Evolutionary conservation across 1,140 invertebrate species (phyloP), one percentile per base, ranked within the genome.

Genomic region (Penaeus chinensis): DNA sequence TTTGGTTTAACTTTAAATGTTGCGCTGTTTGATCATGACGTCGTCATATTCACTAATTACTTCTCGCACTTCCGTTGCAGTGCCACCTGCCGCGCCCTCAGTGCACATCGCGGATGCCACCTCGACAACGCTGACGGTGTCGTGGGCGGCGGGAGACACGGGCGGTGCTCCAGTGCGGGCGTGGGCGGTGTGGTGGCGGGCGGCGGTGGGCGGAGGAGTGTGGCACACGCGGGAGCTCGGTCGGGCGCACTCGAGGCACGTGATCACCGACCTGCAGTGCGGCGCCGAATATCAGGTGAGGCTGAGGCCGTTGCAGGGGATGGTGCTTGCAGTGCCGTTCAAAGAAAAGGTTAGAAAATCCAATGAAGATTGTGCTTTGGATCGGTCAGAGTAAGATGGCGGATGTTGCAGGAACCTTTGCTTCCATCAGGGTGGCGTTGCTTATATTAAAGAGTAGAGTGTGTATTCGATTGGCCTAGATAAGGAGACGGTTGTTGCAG

Each of bases 281-380:
- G 89, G 89, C n/a, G 84, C 89, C 11, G 81, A 86, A 63, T 89
- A 89, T 65, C 85, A 87, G 88, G 88, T 89, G 27, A 37, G 27
- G 13, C 20, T 61, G 60, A 8, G 42, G 54, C 61, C 79, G 79
- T 11, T 7, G 20, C 10, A 22, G 16, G 16, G 16, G 54, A 2
- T 0, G 16, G 54, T 10, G 10, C 37, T 42, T 42, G 37, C 37
- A 42, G 7, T 42, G 37, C 37, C 4, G 37, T 4, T 42, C 7
- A 42, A 32, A 42, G 37, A 42, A 42, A 42, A 8, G 37, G 4
- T 42, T 8, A 42, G 37, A 5, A 42, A 42, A 42, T 42, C 2
- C 32, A 32, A 32, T 32, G 32, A 42, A 42, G 37, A 8, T 42
- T 42, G 7, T 7, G 37, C 37, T 7, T 42, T 42, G 0, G 4